Percentiles rank a stretch among this genome's conserved stretches.
These are phyloP conservation scores for Coracopsis vasa DNA, from an alignment of 2,113 vertebrate species.

Conservation along the genomic window DNA sequence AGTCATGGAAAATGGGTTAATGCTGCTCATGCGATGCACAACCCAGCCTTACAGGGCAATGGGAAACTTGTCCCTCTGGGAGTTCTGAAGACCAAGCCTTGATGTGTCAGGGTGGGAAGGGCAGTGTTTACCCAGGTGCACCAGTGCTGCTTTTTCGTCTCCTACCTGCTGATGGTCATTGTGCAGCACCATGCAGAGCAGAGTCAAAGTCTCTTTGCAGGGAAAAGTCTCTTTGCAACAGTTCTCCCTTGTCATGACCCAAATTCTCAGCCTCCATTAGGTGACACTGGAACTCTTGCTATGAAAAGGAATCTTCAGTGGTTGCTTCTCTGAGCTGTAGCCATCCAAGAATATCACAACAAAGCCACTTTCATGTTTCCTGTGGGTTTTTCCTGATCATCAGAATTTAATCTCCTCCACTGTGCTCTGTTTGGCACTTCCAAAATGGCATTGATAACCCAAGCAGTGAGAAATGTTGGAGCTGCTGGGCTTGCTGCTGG, in stretches of 20 bases:
- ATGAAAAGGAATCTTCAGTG: conserved; percentile 3
- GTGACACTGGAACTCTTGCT: neutral
- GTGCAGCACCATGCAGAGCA: accelerated
- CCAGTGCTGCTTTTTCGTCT: neutral
- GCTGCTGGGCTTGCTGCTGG: neutral
- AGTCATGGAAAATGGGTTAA: neutral
- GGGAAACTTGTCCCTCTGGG: neutral
- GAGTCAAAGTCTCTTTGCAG: neutral
- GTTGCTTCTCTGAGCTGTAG: neutral
- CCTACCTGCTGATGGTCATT: accelerated
- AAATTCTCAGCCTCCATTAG: neutral
- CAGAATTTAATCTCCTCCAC: neutral
- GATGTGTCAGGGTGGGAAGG: neutral
- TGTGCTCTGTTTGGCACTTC: neutral
- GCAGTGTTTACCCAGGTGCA: accelerated
- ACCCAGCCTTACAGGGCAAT: accelerated
- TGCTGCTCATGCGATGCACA: accelerated
- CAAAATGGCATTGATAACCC: neutral
- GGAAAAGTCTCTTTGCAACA: neutral
- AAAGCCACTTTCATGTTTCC: neutral
- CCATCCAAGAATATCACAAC: neutral
- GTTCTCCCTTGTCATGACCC: neutral
- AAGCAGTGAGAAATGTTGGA: neutral
- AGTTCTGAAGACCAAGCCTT: neutral
- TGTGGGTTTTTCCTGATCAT: neutral